These are phyloP conservation scores for Digitonthophagus gazella DNA, from an alignment of 2,888 invertebrate species.

Conservation along the genomic window DNA sequence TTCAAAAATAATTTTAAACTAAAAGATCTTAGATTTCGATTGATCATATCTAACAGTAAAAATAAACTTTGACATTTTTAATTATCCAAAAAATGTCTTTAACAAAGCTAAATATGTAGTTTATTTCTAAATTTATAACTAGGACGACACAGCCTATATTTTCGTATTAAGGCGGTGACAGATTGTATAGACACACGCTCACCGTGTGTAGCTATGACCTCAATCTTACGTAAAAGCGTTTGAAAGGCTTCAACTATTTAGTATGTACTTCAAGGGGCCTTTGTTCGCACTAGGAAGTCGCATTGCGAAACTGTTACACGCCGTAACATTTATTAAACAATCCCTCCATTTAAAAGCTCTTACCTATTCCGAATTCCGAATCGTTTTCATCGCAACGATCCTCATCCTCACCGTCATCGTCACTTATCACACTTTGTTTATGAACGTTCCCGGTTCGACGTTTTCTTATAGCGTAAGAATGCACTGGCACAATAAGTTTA, in stretches of 20 bases:
- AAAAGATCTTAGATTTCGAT: too few species aligned
- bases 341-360: too few species aligned
- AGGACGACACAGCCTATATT: too few species aligned
- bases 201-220: too few species aligned
- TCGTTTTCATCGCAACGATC: constrained; percentile 3
- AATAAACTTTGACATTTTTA: too few species aligned
- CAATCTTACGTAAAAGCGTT: constrained; percentile 10
- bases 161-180: not conserved
- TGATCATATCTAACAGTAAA: too few species aligned
- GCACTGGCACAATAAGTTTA: constrained; percentile 82
- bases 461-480: constrained; percentile 79
- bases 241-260: constrained; percentile 6
- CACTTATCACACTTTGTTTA: constrained; percentile 27
- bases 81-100: too few species aligned
- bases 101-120: too few species aligned
- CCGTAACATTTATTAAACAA: constrained; percentile 1
- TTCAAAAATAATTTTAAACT: too few species aligned
- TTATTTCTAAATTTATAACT: too few species aligned
- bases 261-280: not conserved
- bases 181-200: not conserved
- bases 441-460: constrained; percentile 75
- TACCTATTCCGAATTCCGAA: constrained; percentile 19
- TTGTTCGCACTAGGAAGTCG: constrained; percentile 1
- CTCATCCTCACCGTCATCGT: constrained; percentile 21
- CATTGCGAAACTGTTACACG: constrained; percentile 1